Percentiles rank a stretch among this genome's conserved stretches.
Conservation (phyloP, 2,113 vertebrate genomes). For the Pachypanchax playfairii region DNA sequence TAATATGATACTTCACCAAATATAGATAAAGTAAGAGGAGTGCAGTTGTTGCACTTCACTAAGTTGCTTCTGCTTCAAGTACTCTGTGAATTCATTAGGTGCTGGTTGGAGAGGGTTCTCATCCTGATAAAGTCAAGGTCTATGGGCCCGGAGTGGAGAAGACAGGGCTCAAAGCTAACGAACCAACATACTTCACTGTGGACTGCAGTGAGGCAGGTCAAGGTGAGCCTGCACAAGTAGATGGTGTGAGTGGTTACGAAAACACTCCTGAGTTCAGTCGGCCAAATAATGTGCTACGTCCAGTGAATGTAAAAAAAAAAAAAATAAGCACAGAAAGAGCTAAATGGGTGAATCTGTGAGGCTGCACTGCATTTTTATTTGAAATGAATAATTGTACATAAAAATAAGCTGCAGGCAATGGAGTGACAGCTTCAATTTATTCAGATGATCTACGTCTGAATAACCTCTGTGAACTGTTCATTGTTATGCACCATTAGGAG, state of each 20-base stretch:
- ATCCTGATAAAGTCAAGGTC: slow-evolving; percentile 90
- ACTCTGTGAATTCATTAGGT: slow-evolving; percentile 81
- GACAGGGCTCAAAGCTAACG: slow-evolving; percentile 91
- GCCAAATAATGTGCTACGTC: not conserved
- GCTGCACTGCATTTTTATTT: slow-evolving; percentile 5
- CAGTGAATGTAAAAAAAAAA: not conserved
- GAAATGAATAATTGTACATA: slow-evolving; percentile 32
- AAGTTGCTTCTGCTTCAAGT: slow-evolving; percentile 51
- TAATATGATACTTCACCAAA: slow-evolving; percentile 46
- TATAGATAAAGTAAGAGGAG: slow-evolving; percentile 40
- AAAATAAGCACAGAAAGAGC: not conserved
- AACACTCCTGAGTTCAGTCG: slow-evolving; percentile 18
- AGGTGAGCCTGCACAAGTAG: slow-evolving; percentile 74
- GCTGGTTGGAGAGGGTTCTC: slow-evolving; percentile 90
- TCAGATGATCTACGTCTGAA: slow-evolving; percentile 38
- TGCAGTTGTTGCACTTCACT: slow-evolving; percentile 43
- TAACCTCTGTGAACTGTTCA: slow-evolving; percentile 50
- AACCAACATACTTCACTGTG: slow-evolving; percentile 96
- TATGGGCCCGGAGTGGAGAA: slow-evolving; percentile 94
- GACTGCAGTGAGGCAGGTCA: slow-evolving; percentile 94
- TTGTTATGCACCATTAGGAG: slow-evolving; percentile 80
- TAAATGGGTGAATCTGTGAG: not conserved
- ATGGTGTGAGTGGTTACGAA: slow-evolving; percentile 28
- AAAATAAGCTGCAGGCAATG: slow-evolving; percentile 11
- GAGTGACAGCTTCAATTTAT: slow-evolving; percentile 36